Evolutionary conservation across 2,113 vertebrate genomes (phyloP), one percentile per base, ranked within the genome.

Genomic region (Oncorhynchus tshawytscha): DNA sequence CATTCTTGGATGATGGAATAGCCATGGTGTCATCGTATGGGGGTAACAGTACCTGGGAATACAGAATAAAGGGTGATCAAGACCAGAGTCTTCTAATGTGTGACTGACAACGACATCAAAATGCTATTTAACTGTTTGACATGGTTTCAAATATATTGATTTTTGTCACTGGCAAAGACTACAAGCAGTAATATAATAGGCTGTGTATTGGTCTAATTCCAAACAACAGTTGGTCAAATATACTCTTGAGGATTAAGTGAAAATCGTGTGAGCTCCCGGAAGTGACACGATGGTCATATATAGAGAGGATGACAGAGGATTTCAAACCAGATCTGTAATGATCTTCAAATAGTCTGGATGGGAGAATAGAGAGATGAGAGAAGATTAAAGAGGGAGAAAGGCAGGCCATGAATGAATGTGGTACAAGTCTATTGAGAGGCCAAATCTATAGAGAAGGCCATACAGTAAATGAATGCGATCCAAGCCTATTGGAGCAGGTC

Each of bases 41-140:
- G 31, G 96, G 96, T 27, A 98, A 73, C 78, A 98, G 90, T 77
- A 98, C 96, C 97, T 98, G 73, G 60, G 69, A 85, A 75, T 0
- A 54, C 74, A 79, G 70, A 71, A 62, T 62, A 24, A 12, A 39
- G 72, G n/a, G 34, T 34, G 29, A 24, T 22, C 18, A 27, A 24
- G 39, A 3, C 25, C 0, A 51, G 51, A 27, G 15, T 48, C 34
- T 4, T 0, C 70, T 31, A 57, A 65, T 31, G 11, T 64, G 5
- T 64, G 67, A 67, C 16, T 67, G 16, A 54, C 15, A 54, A 18
- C 57, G 20, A 60, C 2, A 60, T 22, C 2, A 62, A 62, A 62
- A 2, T 22, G 59, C 59, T 24, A 22, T 24, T 62, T 22, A 16
- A 22, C 5, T 3, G 16, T 8, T 34, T 34, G 59, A 20, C n/a